phyloP scores from a whole-genome alignment of 2,888 invertebrate species.

The Zygaena filipendulae region DNA sequence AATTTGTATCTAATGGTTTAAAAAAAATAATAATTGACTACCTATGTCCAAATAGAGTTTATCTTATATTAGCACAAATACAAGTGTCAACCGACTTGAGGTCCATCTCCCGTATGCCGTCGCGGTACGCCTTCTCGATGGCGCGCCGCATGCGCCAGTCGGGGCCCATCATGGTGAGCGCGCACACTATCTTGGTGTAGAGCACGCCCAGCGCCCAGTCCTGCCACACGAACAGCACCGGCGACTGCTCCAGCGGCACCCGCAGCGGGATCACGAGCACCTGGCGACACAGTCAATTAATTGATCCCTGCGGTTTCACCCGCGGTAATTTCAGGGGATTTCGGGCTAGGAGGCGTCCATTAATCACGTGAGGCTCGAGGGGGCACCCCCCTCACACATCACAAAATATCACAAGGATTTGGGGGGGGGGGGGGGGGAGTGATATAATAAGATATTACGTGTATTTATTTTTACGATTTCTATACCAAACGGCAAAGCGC shows the following conservation, averaged over 20 bases:
- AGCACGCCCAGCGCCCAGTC: conserved; percentile 98
- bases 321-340: too few species aligned
- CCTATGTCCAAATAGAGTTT: too few species aligned
- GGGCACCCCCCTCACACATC: conserved; percentile 62
- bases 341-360: conserved; percentile 72
- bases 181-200: conserved; percentile 97
- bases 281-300: conserved; percentile 30
- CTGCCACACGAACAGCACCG: conserved; percentile 89
- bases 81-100: conserved; percentile 73
- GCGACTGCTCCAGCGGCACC: conserved; percentile 92
- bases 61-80: too few species aligned
- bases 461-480: too few species aligned
- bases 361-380: conserved; percentile 58
- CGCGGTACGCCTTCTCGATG: conserved; percentile 93
- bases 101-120: conserved; percentile 93
- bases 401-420: too few species aligned
- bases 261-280: conserved; percentile 90
- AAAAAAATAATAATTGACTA: too few species aligned
- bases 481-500: too few species aligned
- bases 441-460: too few species aligned
- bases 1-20: too few species aligned
- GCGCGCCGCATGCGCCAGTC: conserved; percentile 94
- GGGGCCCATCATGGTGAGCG: conserved; percentile 97
- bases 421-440: too few species aligned
- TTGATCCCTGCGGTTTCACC: too few species aligned